Evolutionary conservation across 2,797 vertebrate species (phyloP).

Genomic region (Epinephelus awoara): DNA sequence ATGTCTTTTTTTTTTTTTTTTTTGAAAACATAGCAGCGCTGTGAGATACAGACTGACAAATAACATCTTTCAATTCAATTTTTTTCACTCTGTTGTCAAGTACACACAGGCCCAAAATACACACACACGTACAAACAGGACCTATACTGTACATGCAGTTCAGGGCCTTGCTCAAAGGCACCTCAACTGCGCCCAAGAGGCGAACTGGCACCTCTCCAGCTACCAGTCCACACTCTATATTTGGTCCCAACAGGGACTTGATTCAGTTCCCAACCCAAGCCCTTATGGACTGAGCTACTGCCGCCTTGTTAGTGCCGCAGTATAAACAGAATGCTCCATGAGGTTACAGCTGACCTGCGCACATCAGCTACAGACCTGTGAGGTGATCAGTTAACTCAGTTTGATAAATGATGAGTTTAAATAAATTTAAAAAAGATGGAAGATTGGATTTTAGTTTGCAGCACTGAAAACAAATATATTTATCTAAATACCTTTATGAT

Average conservation of each 20-base stretch:
- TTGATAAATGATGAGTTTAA: background rate
- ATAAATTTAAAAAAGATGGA: background rate
- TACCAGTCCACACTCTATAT: background rate
- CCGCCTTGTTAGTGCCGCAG: background rate
- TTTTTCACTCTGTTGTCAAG: too few species aligned
- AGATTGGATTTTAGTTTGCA: background rate
- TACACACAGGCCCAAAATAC: too few species aligned
- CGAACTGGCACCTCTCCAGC: too few species aligned
- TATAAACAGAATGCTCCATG: background rate
- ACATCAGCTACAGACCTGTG: background rate
- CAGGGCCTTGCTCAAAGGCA: too few species aligned
- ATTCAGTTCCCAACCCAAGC: too few species aligned
- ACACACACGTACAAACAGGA: too few species aligned
- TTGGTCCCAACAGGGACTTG: too few species aligned
- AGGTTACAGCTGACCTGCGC: background rate
- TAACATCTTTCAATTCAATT: too few species aligned
- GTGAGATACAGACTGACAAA: background rate
- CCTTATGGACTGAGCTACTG: too few species aligned
- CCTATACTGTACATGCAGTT: too few species aligned
- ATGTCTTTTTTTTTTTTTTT: background rate
- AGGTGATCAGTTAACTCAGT: background rate
- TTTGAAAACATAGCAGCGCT: background rate
- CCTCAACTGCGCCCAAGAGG: too few species aligned
- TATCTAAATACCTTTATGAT: background rate
- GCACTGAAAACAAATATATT: background rate